phyloP scores from a whole-genome alignment of 2,797 vertebrate species.

The Danio choprae region DNA sequence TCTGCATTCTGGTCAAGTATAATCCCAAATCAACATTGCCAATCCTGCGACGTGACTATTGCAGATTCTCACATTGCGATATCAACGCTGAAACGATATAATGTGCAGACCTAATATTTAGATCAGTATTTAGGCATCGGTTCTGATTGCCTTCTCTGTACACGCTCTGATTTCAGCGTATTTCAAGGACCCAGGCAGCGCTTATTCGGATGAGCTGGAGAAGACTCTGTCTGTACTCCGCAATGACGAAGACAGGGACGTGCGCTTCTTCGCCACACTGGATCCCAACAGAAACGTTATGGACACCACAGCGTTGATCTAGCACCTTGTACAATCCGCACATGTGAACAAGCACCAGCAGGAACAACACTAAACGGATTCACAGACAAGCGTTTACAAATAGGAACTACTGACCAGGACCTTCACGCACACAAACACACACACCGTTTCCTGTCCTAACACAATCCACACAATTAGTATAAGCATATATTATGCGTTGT shows the following conservation, averaged over 20 bases:
- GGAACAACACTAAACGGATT: conserved; percentile 52
- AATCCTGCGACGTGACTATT: background rate
- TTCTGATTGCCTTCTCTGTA: conserved; percentile 5
- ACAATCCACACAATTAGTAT: background rate
- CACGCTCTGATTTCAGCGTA: conserved; percentile 73
- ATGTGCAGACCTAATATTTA: no score
- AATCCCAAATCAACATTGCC: no score
- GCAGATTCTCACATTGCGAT: no score
- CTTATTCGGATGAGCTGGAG: conserved; percentile 87
- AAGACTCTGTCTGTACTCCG: conserved; percentile 87
- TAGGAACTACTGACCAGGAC: conserved; percentile 33
- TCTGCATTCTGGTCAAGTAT: no score
- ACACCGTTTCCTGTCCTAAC: conserved; percentile 7
- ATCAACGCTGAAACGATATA: no score
- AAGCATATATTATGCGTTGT: conserved; percentile 25
- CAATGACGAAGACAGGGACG: conserved; percentile 88
- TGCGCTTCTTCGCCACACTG: conserved; percentile 88
- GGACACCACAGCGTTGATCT: conserved; percentile 79
- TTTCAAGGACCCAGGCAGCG: conserved; percentile 89
- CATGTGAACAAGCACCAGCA: conserved; percentile 38
- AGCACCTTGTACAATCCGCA: conserved; percentile 47
- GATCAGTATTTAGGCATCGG: background rate
- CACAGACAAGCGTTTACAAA: conserved; percentile 31
- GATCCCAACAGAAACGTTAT: conserved; percentile 80
- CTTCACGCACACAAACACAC: background rate